Evolutionary conservation across 2,888 invertebrate genomes (phyloP), one percentile per base, ranked within the genome.

Genomic region (Trissolcus japonicus): DNA sequence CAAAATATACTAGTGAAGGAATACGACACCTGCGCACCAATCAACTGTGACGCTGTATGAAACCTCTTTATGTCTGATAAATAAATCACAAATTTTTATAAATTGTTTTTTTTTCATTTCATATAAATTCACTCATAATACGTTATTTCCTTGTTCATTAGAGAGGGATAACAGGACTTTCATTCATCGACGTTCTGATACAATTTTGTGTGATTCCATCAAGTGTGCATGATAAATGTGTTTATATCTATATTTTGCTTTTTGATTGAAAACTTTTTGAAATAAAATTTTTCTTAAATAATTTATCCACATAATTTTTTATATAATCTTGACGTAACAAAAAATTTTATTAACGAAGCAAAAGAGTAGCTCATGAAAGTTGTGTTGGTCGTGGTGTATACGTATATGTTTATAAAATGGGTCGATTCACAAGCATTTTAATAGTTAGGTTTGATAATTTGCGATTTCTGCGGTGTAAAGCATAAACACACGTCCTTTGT

Each of bases 401-500:
- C 6, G 4, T 21, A 21, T 21, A 21, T 21, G 4, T 21, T 2
- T 21, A 25, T 2, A 25, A 25, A 25, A 25, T 25, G 25, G 0
- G 0, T 25, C 25, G 6, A 4, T 25, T 25, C 25, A 4, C 25
- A 4, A 25, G 25, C 2, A 25, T 25, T 4, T 43, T 14, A 16
- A 16, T 46, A 14, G 46, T 46, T 14, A 9, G 46, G n/a, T 46
- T 46, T 46, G 14, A 46, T 16, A 46, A 46, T 46, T 46, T 46
- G 46, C 46, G 68, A 72, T 74, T 71, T 73, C 74, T 67, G 55
- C 57, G 61, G 57, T 59, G 68, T 53, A 69, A 73, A 79, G 80
- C 82, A 83, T 85, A 84, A 83, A 87, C 83, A 88, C 89, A 85
- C 87, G 84, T 85, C 86, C 80, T 79, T 83, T 66, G 85, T 82